Percentiles rank a stretch among this genome's conserved stretches.
Evolutionary conservation across 2,888 invertebrate genomes (phyloP).

Genomic region (Papilio demoleus): DNA sequence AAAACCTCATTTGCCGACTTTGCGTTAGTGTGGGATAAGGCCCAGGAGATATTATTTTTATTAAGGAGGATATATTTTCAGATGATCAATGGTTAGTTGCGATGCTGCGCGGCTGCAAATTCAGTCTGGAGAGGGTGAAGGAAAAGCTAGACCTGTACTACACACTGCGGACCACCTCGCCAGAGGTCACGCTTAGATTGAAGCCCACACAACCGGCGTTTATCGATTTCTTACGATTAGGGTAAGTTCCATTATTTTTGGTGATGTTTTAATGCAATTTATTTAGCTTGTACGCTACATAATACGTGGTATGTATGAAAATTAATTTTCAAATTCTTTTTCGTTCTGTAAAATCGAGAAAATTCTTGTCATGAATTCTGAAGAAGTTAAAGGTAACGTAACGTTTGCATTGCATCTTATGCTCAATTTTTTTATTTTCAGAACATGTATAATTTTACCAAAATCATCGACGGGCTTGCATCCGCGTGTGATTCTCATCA

Average conservation of each 20-base stretch:
- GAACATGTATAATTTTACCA: constrained; percentile 71
- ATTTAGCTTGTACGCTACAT: no score
- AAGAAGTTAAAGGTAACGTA: no score
- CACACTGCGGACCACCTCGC: constrained; percentile 82
- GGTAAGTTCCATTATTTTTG: constrained; percentile 60
- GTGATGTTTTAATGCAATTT: no score
- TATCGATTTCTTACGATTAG: constrained; percentile 73
- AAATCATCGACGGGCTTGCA: constrained; percentile 60
- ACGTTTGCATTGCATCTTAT: not conserved
- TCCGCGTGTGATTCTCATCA: constrained; percentile 83
- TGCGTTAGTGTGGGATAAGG: no score
- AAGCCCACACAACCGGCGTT: constrained; percentile 75
- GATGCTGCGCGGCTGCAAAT: constrained; percentile 83
- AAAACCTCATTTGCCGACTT: no score
- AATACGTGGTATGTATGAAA: no score
- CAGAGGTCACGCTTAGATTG: constrained; percentile 82
- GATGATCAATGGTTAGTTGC: constrained; percentile 83
- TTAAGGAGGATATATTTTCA: constrained; percentile 52
- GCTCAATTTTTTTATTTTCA: constrained; percentile 55
- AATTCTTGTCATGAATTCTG: no score
- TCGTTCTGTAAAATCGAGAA: no score
- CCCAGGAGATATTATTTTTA: no score
- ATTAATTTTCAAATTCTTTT: no score
- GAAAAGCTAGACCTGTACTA: constrained; percentile 84
- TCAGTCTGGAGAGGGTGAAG: constrained; percentile 82